These are phyloP conservation scores for Herpetotheres cachinnans DNA, from an alignment of 2,113 vertebrate species.

Conservation along the genomic window DNA sequence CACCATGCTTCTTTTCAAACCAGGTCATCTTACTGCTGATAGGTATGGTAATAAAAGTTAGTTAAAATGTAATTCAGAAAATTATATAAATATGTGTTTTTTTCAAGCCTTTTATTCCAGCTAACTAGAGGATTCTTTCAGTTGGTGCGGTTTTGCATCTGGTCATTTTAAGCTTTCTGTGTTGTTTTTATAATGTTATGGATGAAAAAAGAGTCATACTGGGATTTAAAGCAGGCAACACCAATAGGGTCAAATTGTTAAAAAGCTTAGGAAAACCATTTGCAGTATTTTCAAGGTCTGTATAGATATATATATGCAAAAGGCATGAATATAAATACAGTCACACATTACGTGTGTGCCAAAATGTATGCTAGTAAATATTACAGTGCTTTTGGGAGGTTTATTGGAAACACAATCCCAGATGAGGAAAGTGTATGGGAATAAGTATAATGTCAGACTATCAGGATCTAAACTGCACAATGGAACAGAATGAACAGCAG, in stretches of 20 bases:
- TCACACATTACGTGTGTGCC: not conserved
- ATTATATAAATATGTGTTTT: not conserved
- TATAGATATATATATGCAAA: not conserved
- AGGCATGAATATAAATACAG: conserved; percentile 16
- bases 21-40: not conserved
- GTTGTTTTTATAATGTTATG: not conserved
- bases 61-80: not conserved
- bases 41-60: not conserved
- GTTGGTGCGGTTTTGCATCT: not conserved
- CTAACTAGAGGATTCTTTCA: not conserved
- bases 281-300: not conserved
- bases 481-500: not conserved
- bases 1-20: not conserved
- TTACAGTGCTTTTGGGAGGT: conserved; percentile 39
- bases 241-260: not conserved
- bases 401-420: conserved; percentile 11
- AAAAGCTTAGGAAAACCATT: not conserved
- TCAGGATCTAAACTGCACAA: not conserved
- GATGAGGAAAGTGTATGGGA: not conserved
- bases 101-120: not conserved
- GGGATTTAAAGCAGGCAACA: not conserved
- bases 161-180: not conserved
- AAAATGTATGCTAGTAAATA: conserved; percentile 40
- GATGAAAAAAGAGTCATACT: not conserved
- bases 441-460: not conserved